Conservation (phyloP, 1,140 invertebrate species). For the Papilio polytes region DNA sequence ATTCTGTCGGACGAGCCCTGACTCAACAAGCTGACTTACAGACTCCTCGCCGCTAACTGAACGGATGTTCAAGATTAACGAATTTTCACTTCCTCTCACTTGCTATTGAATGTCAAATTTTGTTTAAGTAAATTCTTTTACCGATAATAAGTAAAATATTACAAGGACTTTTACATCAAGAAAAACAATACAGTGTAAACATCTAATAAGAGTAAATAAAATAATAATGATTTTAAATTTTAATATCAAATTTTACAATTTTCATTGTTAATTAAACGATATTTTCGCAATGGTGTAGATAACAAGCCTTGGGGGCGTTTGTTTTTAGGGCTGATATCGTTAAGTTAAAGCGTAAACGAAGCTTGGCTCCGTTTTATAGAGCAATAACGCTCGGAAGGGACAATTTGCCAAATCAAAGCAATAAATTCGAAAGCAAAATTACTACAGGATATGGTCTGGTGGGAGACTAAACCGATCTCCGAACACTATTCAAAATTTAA, state of each 20-base stretch:
- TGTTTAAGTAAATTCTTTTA: background rate
- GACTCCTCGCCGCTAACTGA: background rate
- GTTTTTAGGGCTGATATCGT: slow-evolving; percentile 37
- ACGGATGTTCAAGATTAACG: slow-evolving; percentile 17
- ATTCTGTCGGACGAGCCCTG: background rate
- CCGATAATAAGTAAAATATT: no score
- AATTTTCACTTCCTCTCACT: background rate
- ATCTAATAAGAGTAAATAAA: background rate
- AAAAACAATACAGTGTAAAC: background rate
- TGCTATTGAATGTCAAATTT: background rate
- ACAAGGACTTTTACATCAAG: no score
- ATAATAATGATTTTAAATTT: no score
- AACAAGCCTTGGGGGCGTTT: slow-evolving; percentile 11
- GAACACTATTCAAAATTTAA: slow-evolving; percentile 40
- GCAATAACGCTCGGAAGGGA: slow-evolving; percentile 37
- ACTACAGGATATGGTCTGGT: slow-evolving; percentile 38
- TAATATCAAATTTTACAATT: background rate
- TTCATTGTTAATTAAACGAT: slow-evolving; percentile 15
- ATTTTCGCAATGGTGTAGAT: slow-evolving; percentile 26
- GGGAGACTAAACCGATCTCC: slow-evolving; percentile 35
- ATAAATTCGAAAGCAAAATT: slow-evolving; percentile 37
- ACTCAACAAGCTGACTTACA: slow-evolving; percentile 9
- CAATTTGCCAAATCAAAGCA: slow-evolving; percentile 41
- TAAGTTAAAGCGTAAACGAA: slow-evolving; percentile 38
- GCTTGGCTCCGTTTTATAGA: slow-evolving; percentile 21